Percentiles rank a stretch among this genome's conserved stretches.
Evolutionary conservation across 23 tunicate species (phyloP).

Genomic region (Oikopleura vanhoeffeni): DNA sequence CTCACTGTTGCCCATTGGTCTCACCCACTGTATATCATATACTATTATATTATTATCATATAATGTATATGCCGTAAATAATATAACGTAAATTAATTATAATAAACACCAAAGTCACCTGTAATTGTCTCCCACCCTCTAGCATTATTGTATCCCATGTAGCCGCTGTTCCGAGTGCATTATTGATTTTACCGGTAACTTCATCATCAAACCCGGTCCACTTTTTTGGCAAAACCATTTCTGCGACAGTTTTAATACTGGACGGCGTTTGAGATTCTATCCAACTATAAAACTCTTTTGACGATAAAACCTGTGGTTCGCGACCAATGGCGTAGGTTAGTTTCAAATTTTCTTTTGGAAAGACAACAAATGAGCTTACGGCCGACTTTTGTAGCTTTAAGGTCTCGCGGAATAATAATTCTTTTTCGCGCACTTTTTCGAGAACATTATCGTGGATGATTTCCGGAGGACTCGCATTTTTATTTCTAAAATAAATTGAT

Average conservation of each 20-base stretch:
- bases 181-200: background rate
- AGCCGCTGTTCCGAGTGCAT: background rate
- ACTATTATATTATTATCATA: no score
- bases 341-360: background rate
- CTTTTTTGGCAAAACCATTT: background rate
- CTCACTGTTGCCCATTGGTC: no score
- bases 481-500: background rate
- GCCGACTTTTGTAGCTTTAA: no score
- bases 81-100: no score
- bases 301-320: background rate
- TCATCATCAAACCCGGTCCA: slow-evolving; percentile 3
- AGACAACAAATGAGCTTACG: background rate
- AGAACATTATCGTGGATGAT: background rate
- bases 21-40: no score
- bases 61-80: no score
- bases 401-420: background rate
- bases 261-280: background rate
- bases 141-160: background rate
- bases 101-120: no score
- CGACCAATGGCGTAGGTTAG: background rate
- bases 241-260: background rate
- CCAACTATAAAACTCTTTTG: background rate
- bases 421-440: background rate
- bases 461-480: background rate
- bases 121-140: background rate